Base-by-base conservation (phyloP, 2,797 vertebrate genomes). In the Sebastes hopkinsi region DNA sequence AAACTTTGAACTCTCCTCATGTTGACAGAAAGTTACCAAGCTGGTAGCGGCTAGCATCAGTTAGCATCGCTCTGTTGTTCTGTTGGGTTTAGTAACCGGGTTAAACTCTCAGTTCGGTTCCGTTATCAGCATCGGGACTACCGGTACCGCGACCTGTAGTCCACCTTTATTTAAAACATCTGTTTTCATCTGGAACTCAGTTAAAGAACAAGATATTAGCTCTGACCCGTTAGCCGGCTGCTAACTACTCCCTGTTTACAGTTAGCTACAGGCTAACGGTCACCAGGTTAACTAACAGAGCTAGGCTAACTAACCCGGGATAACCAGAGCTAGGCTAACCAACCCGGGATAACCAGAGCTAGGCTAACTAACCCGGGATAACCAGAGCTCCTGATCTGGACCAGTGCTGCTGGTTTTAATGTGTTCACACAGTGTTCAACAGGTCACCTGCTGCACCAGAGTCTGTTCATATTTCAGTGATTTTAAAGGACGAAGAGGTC, bases 1-100 rank as follows among this genome's bases (percentile, higher is more conserved):
- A 54, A 70, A 75, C 18, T 72, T 69, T 11, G 16, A 32, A 0
- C 11, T 11, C 30, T 32, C 65, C 71, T 75, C 30, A 77, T 55
- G 74, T 71, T 22, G 11, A 54, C 27, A 71, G 90, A 20, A 52
- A 52, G 81, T 93, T 91, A 77, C 80, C 83, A 56, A 29, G 67
- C 62, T 32, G 71, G 42, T 89, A 84, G 88, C 86, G 0, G 69
- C 67, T 93, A 91, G 90, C 88, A 32, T 59, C 12, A 7, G 59
- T 61, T 88, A 87, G 79, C 86, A 64, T 70, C 25, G 8, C 66
- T 5, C 20, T 2, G 75, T 52, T 56, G 75, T 59, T 5, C 20
- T 2, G 75, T 52, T 52, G 75, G 69, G 25, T 60, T 13, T n/a
- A 4, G 4, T 42, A 11, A 6, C 22, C 36, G 55, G 25, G 10